These are phyloP conservation scores for Dendrolimus punctatus DNA, from an alignment of 1,140 invertebrate genomes.

Conservation along the genomic window DNA sequence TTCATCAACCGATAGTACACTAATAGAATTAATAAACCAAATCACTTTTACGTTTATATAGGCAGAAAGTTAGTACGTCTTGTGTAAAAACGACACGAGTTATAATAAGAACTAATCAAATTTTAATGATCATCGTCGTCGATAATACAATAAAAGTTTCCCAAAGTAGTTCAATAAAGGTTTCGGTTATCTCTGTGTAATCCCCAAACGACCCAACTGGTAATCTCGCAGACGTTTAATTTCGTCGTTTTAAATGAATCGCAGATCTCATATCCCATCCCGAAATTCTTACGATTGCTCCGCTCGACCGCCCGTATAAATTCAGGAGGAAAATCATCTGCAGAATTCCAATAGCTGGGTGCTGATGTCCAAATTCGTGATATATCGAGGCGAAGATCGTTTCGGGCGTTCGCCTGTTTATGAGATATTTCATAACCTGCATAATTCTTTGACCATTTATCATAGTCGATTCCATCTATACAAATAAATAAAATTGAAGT, in stretches of 20 bases:
- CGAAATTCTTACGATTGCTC: constrained; percentile 46
- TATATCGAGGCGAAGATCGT: constrained; percentile 52
- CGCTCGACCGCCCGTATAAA: constrained; percentile 48
- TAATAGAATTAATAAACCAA: too few relatives aligned
- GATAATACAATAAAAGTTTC: constrained; percentile 29
- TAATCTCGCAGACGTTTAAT: constrained; percentile 59
- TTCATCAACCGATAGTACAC: too few relatives aligned
- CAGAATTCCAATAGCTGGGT: constrained; percentile 62
- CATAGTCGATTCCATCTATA: constrained; percentile 17
- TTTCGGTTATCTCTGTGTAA: constrained; percentile 49
- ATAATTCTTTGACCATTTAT: constrained; percentile 49
- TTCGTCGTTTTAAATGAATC: constrained; percentile 61
- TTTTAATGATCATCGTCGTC: too few relatives aligned
- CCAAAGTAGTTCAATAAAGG: constrained; percentile 38
- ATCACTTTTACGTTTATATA: too few relatives aligned
- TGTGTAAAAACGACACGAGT: too few relatives aligned
- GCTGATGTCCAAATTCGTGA: constrained; percentile 64
- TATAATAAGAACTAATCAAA: too few relatives aligned
- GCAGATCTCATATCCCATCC: constrained; percentile 49
- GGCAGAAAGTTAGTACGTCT: too few relatives aligned
- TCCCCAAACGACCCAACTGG: constrained; percentile 37
- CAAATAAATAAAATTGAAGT: too few relatives aligned
- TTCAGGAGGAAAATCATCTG: constrained; percentile 58
- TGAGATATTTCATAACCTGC: constrained; percentile 66
- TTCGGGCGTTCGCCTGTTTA: constrained; percentile 46